Base-by-base conservation (phyloP, 2,888 invertebrate species). In the Cheilosia impressa region DNA sequence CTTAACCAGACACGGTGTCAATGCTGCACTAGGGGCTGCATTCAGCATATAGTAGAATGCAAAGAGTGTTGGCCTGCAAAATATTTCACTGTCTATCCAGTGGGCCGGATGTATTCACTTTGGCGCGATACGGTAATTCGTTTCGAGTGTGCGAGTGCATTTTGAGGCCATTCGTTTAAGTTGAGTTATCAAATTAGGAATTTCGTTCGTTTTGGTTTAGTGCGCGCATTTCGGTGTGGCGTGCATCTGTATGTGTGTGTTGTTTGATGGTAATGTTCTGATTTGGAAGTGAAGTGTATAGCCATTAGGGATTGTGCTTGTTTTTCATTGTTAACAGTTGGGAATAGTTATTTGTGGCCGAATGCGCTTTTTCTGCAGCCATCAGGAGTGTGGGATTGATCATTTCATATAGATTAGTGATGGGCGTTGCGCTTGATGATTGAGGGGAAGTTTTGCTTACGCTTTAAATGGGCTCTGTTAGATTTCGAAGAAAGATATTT, bases 121-220 rank as follows among this genome's bases (percentile, higher is more conserved):
- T 71, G 58, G 45, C n/a, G 69, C 58, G 79, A 84, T 79, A 75
- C 79, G 53, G 69, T 84, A 75, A 84, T 84, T 79, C 75, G 73
- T 75, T 84, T 75, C 69, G 52, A 79, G 83, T 79, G 69, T 73
- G 58, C 79, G 58, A 79, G 58, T 79, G 53, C 69, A 75, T 65
- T 79, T 79, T 38, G 78, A 65, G 73, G 65, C 69, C 68, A 69
- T 78, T 79, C 66, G 79, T 69, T 83, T 69, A 78, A 83, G 73
- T 79, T 79, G 73, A 79, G 73, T 84, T 84, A 84, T 84, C 73
- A 84, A 84, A 75, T 84, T 84, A 79, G 79, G 68, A 63, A 75
- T 75, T 78, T 68, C 63, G 57, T 78, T 78, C 68, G 57, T 78
- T 78, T 77, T 62, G 72, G 62, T 83, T 62, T 50, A 60, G 34